A percentile compares a stretch with the other conserved stretches of the same genome.
Evolutionary conservation across 2,797 vertebrate species (phyloP).

Genomic region (Muraenolepis orangiensis): DNA sequence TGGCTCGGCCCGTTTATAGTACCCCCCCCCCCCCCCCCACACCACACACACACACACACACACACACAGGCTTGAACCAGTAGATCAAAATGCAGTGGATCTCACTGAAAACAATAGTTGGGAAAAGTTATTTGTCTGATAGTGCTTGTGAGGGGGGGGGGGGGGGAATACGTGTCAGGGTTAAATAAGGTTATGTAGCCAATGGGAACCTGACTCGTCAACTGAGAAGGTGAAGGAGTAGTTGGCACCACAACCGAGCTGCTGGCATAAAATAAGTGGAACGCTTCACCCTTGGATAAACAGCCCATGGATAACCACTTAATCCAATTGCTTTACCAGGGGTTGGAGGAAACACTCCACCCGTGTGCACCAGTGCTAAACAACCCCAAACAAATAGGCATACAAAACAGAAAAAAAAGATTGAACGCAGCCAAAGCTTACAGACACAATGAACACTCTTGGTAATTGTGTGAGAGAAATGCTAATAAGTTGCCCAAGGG

Average conservation of each 20-base stretch:
- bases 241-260: neutral
- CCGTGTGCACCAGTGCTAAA: neutral
- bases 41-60: slow-evolving; percentile 3
- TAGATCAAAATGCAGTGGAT: no score
- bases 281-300: neutral
- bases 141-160: no score
- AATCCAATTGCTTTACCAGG: neutral
- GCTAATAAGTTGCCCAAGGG: neutral
- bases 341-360: neutral
- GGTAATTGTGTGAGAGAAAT: neutral
- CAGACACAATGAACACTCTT: neutral
- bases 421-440: neutral
- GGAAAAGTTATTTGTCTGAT: no score
- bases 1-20: neutral
- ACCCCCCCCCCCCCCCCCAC: neutral
- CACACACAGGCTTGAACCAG: neutral
- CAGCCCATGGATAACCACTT: neutral
- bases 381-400: neutral
- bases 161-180: no score
- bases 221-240: neutral
- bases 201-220: neutral
- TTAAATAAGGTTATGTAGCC: no score
- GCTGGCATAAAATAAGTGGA: neutral
- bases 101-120: no score
- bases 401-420: neutral